Base-by-base conservation (phyloP, 1,140 invertebrate species). In the Drosophila tsacasi region DNA sequence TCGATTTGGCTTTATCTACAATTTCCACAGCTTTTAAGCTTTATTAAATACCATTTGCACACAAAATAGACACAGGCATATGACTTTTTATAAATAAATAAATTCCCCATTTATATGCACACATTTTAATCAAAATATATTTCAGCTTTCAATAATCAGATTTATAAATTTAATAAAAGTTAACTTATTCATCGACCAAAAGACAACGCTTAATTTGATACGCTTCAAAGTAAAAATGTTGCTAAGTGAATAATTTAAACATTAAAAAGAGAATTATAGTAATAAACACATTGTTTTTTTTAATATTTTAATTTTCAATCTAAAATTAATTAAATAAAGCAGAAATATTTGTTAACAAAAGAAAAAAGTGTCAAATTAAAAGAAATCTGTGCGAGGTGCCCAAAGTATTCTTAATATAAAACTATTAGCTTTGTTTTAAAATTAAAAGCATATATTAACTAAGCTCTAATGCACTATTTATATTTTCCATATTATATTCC, bases 91-190 rank as follows among this genome's bases (percentile, higher is more conserved):
- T 37, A 58, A 27, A 58, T 40, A 58, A 40, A 30, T 30, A 58
- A 30, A 32, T 58, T 58, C 25, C 21, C 5, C 55, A 58, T 58
- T 58, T 55, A 55, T 19, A 23, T 37, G 21, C 46, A 25, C 23
- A 62, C 21, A 32, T 50, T 30, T 49, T 60, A 30, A 60, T 52
- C n/a, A 30, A 30, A 60, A 49, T 32, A 49, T 19, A 49, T 60
- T 13, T 47, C 35, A 25, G 35, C 15, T 39, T 39, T 57, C 15
- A 57, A 57, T 57, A 57, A 57, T 39, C 54, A 57, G 54, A 57
- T 57, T 57, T 57, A 57, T 57, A 39, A 23, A 37, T 39, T 55
- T 57, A 17, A 57, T 57, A 57, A 23, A 57, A 57, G 35, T 55
- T 55, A 55, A 39, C 35, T 55, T 37, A 55, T 55, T 55, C 32